Evolutionary conservation across 2,888 invertebrate species (phyloP), one percentile per base, ranked within the genome.

Genomic region (Pristionchus exspectatus): DNA sequence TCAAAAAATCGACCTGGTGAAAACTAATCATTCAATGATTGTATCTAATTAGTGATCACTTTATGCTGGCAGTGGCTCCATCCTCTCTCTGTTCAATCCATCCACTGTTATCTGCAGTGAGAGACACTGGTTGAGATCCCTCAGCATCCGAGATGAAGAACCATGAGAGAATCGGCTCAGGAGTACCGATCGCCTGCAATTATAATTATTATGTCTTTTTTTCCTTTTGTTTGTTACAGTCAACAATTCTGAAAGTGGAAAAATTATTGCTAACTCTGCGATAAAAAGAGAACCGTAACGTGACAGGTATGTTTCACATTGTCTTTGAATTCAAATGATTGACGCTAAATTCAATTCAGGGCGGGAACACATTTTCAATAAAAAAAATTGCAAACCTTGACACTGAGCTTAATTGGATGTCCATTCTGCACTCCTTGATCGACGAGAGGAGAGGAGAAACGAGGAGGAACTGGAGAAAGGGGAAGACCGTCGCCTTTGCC

Each of bases 111-210:
- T 44, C 30, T 44, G 85, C 77, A 24, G 87, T 90, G 63, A 85
- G 87, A 33, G 87, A 87, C 9, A 86, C 86, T 0, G 90, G 87
- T 54, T 66, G 81, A 44, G 90, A 30, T 59, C 90, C 88, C n/a
- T 90, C 84, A 1, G 88, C 90, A 81, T 93, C 93, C 90, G 92
- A 92, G 74, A 92, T 91, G 90, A 93, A 93, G 88, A 91, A 92
- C 94, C 94, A 94, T 77, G 91, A 89, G 69, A 94, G 90, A 16
- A 91, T 91, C 74, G 94, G 93, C 54, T 93, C 93, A 12, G 93
- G 93, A 14, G 89, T 87, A 30, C 93, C 93, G 30, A 90, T 84
- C 27, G 44, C 83, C 89, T 89, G 30, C 24, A 83, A 30, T n/a
- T 38, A 21, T 30, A 14, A 24, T 1, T 1, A 50, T 83, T 44